Conservation (phyloP, 2,888 invertebrate genomes). For the Pterobdella sp. region DNA sequence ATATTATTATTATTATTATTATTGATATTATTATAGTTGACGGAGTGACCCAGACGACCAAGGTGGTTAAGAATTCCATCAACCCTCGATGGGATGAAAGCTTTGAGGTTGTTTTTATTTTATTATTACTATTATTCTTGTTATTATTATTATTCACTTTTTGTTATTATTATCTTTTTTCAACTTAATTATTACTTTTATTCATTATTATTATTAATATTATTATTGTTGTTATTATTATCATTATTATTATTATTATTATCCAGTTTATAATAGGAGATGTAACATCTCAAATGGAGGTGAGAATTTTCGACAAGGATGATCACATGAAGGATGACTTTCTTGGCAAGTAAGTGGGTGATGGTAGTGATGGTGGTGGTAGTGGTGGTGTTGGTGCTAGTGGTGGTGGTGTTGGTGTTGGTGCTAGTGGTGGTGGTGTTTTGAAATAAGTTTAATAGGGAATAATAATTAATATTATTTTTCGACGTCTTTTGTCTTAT, state of each 20-base stretch:
- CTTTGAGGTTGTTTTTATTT: conserved; percentile 20
- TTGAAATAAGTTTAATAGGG: neutral
- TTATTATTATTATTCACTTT: conserved; percentile 18
- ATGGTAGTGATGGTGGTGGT: conserved; percentile 2
- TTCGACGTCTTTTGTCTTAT: no score
- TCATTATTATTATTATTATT: neutral
- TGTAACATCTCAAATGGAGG: conserved; percentile 17
- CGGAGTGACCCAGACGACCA: conserved; percentile 18
- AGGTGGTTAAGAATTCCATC: conserved; percentile 9
- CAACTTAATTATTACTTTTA: neutral
- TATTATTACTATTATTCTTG: conserved; percentile 22
- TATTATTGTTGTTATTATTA: neutral
- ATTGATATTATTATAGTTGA: neutral
- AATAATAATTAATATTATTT: conserved; percentile 13
- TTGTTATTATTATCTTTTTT: neutral
- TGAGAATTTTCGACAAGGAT: conserved; percentile 22
- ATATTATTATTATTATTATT: neutral
- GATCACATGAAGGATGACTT: conserved; percentile 24
- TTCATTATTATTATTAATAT: neutral
- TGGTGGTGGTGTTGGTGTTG: neutral
- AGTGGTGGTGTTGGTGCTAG: conserved; percentile 7
- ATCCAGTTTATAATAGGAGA: conserved; percentile 18
- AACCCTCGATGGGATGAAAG: conserved; percentile 23
- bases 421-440: neutral
- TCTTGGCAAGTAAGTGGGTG: conserved; percentile 19